Base-by-base conservation (phyloP, 2,113 vertebrate species). In the Arothron firmamentum region DNA sequence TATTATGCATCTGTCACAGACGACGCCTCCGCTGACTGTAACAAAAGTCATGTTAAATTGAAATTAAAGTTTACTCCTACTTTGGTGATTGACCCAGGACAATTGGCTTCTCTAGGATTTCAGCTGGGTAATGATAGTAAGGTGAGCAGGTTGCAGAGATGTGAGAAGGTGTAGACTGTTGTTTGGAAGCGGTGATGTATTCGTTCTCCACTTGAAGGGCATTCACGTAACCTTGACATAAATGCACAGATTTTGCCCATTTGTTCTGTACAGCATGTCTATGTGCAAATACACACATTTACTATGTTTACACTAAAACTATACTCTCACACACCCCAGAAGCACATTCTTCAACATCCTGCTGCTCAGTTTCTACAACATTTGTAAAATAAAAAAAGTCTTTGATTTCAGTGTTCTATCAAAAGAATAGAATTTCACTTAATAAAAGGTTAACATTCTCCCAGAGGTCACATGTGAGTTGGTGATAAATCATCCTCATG, bases 161-260 rank as follows among this genome's bases (percentile, higher is more conserved):
- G 25, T 28, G 9, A 59, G 60, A 21, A 20, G 20, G 7, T 20
- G 43, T 62, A 43, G 23, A n/a, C 19, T 54, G 56, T 52, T 77
- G 47, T 57, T 52, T 46, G 48, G 50, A 71, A 50, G 12, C 12
- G 51, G 46, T 56, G 64, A 72, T 73, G 59, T 41, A 55, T 68
- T 52, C 49, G 53, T 62, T 16, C 25, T 52, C 52, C 15, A n/a
- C 41, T 42, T 10, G 0, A 72, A 77, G 71, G 77, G 62, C 80
- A 20, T 74, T 73, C 18, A 45, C 46, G 19, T 78, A 78, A 86
- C 79, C 79, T 83, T 81, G 65, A 64, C 52, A 46, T 21, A 62
- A 56, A 70, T 43, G 10, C 10, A 2, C 23, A 9, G 17, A 46
- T 25, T 58, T 16, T 18, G 25, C 9, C 23, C 51, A 6, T 28